Conservation (phyloP, 2,113 vertebrate genomes). For the Hyaena hyaena region DNA sequence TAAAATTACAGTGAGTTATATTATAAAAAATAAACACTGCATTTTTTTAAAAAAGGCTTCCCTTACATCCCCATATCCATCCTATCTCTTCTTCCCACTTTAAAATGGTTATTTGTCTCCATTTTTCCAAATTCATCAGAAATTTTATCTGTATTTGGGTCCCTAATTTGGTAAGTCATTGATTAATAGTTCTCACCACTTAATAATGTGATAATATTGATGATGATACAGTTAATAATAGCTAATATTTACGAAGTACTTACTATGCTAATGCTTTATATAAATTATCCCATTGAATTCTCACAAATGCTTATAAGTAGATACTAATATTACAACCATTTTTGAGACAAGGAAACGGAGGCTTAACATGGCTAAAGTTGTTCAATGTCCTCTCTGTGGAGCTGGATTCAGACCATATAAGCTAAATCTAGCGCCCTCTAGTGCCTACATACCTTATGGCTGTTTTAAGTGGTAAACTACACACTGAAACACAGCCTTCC, state of each 20-base stretch:
- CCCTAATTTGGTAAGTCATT: not conserved
- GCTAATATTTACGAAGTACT: not conserved
- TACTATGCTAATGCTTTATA: not conserved
- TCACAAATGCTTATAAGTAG: not conserved
- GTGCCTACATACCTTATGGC: not conserved
- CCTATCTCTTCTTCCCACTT: not conserved
- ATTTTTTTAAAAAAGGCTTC: not conserved
- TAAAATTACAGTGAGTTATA: not conserved
- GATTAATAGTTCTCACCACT: not conserved
- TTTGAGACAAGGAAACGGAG: not conserved
- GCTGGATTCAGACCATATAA: not conserved
- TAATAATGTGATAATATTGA: not conserved
- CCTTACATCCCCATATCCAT: not conserved
- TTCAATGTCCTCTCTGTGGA: not conserved
- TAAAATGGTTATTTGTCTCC: not conserved
- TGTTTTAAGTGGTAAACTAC: not conserved
- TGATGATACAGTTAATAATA: not conserved
- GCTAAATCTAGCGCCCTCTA: not conserved
- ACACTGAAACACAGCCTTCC: not conserved
- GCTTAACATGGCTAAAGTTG: not conserved
- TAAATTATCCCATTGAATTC: not conserved
- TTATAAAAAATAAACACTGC: not conserved
- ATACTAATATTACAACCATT: not conserved
- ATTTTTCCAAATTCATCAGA: not conserved
- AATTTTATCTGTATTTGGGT: constrained; percentile 1